phyloP scores from a whole-genome alignment of 2,888 invertebrate species.

The Eudemis profundana region DNA sequence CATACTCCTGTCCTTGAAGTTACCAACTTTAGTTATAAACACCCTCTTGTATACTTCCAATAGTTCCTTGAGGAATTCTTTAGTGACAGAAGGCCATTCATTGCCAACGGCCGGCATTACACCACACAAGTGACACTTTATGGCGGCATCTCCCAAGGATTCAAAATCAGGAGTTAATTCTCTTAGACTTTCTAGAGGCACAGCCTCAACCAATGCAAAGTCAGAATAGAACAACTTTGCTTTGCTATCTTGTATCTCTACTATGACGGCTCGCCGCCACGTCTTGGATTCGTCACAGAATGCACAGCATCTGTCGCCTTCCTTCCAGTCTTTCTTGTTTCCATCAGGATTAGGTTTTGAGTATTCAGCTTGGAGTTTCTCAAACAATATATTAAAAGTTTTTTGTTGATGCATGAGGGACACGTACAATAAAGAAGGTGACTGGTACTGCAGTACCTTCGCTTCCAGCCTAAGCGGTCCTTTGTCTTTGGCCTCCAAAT shows the following conservation, averaged over 20 bases:
- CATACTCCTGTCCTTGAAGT: constrained; percentile 78
- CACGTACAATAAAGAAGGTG: constrained; percentile 87
- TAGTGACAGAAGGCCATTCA: constrained; percentile 87
- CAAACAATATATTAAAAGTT: constrained; percentile 76
- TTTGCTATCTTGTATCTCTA: constrained; percentile 66
- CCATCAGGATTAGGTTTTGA: constrained; percentile 55
- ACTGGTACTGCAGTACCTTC: constrained; percentile 76
- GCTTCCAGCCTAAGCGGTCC: constrained; percentile 81
- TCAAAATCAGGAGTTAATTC: constrained; percentile 81
- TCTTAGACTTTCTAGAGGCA: constrained; percentile 76
- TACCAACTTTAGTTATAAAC: constrained; percentile 84
- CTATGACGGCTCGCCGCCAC: constrained; percentile 87
- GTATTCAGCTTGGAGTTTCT: constrained; percentile 85
- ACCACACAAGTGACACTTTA: constrained; percentile 89
- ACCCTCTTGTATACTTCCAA: constrained; percentile 78
- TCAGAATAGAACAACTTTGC: constrained; percentile 88
- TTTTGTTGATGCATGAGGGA: constrained; percentile 77
- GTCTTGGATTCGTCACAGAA: constrained; percentile 76
- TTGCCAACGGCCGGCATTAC: constrained; percentile 88
- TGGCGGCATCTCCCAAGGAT: constrained; percentile 83
- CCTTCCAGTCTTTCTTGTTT: constrained; percentile 74
- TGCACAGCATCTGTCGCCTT: constrained; percentile 79
- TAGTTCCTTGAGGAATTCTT: constrained; percentile 85
- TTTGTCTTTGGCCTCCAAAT: constrained; percentile 74
- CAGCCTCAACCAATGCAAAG: constrained; percentile 83